Percentiles rank a stretch among this genome's conserved stretches.
These are phyloP conservation scores for Polylopha cassiicola DNA, from an alignment of 2,888 invertebrate genomes.

Conservation along the genomic window DNA sequence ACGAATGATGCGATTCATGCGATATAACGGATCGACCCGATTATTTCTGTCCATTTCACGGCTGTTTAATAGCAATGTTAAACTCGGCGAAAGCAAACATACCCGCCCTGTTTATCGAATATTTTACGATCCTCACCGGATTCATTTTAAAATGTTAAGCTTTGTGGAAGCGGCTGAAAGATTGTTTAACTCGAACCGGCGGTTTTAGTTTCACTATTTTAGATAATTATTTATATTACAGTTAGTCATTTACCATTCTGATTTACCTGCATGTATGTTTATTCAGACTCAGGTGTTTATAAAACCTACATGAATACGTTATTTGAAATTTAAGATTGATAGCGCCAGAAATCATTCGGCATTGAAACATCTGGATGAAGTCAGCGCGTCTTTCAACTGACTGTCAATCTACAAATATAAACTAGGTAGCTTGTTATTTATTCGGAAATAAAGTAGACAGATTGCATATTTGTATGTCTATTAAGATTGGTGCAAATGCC, in stretches of 20 bases:
- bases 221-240: slow-evolving; percentile 74
- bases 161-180: slow-evolving; percentile 68
- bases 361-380: slow-evolving; percentile 57
- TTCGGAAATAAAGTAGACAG: neutral
- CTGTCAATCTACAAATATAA: slow-evolving; percentile 24
- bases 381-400: slow-evolving; percentile 46
- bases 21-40: slow-evolving; percentile 74
- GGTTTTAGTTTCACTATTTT: slow-evolving; percentile 64
- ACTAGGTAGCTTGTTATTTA: slow-evolving; percentile 1
- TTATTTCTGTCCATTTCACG: slow-evolving; percentile 76
- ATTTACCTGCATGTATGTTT: slow-evolving; percentile 72
- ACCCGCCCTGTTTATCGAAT: slow-evolving; percentile 74
- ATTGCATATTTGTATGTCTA: too few species aligned
- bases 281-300: slow-evolving; percentile 69
- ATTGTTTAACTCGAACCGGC: slow-evolving; percentile 62
- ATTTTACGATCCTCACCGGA: slow-evolving; percentile 72
- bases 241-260: slow-evolving; percentile 74
- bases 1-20: slow-evolving; percentile 66
- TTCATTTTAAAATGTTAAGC: slow-evolving; percentile 73
- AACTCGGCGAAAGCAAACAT: slow-evolving; percentile 74
- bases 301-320: slow-evolving; percentile 62
- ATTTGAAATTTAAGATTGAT: slow-evolving; percentile 69
- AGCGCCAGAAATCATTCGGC: slow-evolving; percentile 59
- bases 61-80: slow-evolving; percentile 77
- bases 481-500: too few species aligned